Conservation (phyloP, 2,797 vertebrate species). For the Xerus rutilus region DNA sequence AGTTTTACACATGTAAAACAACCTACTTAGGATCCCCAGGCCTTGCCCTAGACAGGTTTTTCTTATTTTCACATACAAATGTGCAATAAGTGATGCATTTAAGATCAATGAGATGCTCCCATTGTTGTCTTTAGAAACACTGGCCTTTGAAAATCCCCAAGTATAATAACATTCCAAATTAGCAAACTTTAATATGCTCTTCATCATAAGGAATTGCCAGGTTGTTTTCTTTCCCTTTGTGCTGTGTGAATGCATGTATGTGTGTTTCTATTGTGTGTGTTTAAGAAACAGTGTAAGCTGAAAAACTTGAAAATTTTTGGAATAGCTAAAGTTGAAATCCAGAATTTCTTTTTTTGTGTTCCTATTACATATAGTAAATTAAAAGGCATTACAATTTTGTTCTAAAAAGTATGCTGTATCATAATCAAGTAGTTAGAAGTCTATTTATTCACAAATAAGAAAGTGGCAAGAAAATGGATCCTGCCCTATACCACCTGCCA, state of each 20-base stretch:
- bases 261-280: neutral
- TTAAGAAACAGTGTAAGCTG: slow-evolving; percentile 18
- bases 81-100: neutral
- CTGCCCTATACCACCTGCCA: neutral
- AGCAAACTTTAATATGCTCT: slow-evolving; percentile 41
- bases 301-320: slow-evolving; percentile 7
- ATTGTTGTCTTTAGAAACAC: slow-evolving; percentile 6
- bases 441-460: neutral
- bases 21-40: neutral
- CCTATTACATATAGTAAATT: neutral
- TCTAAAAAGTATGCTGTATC: neutral
- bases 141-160: slow-evolving; percentile 63
- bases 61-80: slow-evolving; percentile 68
- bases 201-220: slow-evolving; percentile 33
- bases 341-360: neutral
- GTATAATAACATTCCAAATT: slow-evolving; percentile 27
- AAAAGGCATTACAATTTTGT: slow-evolving; percentile 39
- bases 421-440: neutral
- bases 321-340: slow-evolving; percentile 8
- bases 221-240: slow-evolving; percentile 24
- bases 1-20: slow-evolving; percentile 41
- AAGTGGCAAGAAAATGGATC: neutral
- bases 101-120: slow-evolving; percentile 56
- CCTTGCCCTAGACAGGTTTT: slow-evolving; percentile 44
- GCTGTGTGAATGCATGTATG: neutral